Conservation (phyloP, 2,888 invertebrate genomes). For the Chrysodeixis includens region DNA sequence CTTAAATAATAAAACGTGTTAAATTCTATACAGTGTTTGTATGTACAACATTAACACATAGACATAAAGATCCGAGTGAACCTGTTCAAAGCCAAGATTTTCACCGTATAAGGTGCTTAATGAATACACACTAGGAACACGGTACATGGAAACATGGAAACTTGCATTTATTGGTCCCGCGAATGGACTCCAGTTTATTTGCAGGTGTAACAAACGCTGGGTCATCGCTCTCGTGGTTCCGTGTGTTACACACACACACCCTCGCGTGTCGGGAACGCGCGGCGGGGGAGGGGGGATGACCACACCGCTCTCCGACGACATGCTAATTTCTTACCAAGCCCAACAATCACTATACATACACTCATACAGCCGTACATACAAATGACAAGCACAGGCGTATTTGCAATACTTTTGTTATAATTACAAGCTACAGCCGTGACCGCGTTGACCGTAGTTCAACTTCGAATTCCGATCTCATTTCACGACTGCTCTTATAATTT, state of each 20-base stretch:
- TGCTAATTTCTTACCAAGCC: conserved; percentile 81
- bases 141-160: conserved; percentile 62
- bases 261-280: conserved; percentile 19
- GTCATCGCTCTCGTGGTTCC: conserved; percentile 78
- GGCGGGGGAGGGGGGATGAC: conserved; percentile 57
- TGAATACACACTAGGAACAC: conserved; percentile 64
- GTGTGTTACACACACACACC: conserved; percentile 64
- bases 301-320: conserved; percentile 70
- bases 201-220: conserved; percentile 85
- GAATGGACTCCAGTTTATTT: conserved; percentile 78
- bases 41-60: conserved; percentile 52
- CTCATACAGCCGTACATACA: conserved; percentile 58
- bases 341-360: conserved; percentile 67
- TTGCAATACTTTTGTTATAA: conserved; percentile 66
- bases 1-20: conserved; percentile 44
- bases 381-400: conserved; percentile 60
- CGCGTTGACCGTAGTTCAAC: neutral
- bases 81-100: conserved; percentile 59
- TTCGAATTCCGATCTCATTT: conserved; percentile 29
- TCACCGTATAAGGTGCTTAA: conserved; percentile 69
- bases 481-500: conserved; percentile 13
- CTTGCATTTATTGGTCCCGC: conserved; percentile 72
- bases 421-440: neutral
- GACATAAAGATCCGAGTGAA: conserved; percentile 56
- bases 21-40: conserved; percentile 49